A percentile compares a stretch with the other conserved stretches of the same genome.
Conservation (phyloP, 2,888 invertebrate genomes). For the Dinocampus coccinellae region DNA sequence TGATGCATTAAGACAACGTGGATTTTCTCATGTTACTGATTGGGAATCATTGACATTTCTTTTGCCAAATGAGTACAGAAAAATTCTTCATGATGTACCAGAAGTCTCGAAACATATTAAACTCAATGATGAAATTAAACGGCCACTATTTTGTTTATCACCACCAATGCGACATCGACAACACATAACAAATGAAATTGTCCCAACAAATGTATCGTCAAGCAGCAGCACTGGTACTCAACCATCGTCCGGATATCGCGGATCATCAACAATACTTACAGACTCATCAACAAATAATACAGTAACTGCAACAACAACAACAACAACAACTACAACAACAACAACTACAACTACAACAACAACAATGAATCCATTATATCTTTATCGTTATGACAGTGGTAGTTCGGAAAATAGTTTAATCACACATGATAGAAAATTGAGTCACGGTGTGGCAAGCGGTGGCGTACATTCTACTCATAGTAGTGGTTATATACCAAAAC, state of each 20-base stretch:
- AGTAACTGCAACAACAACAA: conserved; percentile 67
- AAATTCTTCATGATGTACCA: conserved; percentile 84
- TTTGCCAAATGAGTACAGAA: conserved; percentile 86
- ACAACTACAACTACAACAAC: background rate
- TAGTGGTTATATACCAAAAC: conserved; percentile 69
- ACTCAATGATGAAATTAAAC: conserved; percentile 71
- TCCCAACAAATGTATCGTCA: conserved; percentile 74
- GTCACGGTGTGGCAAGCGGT: conserved; percentile 38
- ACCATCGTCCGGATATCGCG: conserved; percentile 88
- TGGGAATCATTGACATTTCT: conserved; percentile 94
- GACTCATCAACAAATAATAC: conserved; percentile 82
- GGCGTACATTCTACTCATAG: conserved; percentile 44
- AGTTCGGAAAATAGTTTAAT: conserved; percentile 81
- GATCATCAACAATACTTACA: conserved; percentile 85
- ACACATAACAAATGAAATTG: conserved; percentile 72
- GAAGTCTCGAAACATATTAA: conserved; percentile 79
- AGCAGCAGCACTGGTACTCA: conserved; percentile 82
- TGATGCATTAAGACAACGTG: conserved; percentile 84
- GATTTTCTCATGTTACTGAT: conserved; percentile 88
- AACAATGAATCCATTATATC: conserved; percentile 78
- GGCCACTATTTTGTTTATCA: conserved; percentile 65
- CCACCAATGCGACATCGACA: conserved; percentile 70
- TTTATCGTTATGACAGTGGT: conserved; percentile 85
- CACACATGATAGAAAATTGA: conserved; percentile 59
- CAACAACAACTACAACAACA: conserved; percentile 67